Percentiles rank a stretch among this genome's conserved stretches.
These are phyloP conservation scores for Parotocinclus haroldoi DNA, from an alignment of 2,797 vertebrate genomes.

Conservation along the genomic window DNA sequence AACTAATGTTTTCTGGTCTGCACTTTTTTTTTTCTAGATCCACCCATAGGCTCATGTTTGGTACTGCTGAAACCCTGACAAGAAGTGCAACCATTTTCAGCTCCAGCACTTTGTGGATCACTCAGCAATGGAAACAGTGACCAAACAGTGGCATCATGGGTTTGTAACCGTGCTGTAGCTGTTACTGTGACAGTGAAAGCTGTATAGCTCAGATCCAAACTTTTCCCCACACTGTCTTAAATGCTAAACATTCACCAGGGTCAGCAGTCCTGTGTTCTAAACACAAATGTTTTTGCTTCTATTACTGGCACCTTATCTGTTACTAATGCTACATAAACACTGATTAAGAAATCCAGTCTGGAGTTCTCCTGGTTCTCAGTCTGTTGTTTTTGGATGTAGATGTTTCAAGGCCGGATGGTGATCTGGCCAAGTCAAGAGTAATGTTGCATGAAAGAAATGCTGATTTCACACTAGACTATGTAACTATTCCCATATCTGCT, in stretches of 20 bases:
- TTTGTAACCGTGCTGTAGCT: too few species aligned
- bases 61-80: too few species aligned
- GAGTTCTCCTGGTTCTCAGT: conserved; percentile 6
- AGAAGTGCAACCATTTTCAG: too few species aligned
- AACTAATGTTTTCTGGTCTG: too few species aligned
- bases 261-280: neutral
- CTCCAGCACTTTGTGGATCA: too few species aligned
- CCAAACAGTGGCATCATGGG: too few species aligned
- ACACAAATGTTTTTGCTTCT: conserved; percentile 8
- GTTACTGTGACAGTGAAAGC: too few species aligned
- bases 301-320: conserved; percentile 5
- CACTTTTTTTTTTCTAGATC: too few species aligned
- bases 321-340: conserved; percentile 5
- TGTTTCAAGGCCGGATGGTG: conserved; percentile 11
- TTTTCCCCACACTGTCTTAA: neutral
- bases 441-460: conserved; percentile 20
- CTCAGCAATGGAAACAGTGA: too few species aligned
- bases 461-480: conserved; percentile 15
- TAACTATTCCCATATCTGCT: neutral
- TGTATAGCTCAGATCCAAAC: neutral
- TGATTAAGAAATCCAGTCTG: conserved; percentile 6
- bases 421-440: conserved; percentile 8
- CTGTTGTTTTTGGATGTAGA: conserved; percentile 21
- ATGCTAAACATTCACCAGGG: neutral
- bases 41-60: too few species aligned